These are phyloP conservation scores for Ophion obscuratus DNA, from an alignment of 2,888 invertebrate species.

Conservation along the genomic window DNA sequence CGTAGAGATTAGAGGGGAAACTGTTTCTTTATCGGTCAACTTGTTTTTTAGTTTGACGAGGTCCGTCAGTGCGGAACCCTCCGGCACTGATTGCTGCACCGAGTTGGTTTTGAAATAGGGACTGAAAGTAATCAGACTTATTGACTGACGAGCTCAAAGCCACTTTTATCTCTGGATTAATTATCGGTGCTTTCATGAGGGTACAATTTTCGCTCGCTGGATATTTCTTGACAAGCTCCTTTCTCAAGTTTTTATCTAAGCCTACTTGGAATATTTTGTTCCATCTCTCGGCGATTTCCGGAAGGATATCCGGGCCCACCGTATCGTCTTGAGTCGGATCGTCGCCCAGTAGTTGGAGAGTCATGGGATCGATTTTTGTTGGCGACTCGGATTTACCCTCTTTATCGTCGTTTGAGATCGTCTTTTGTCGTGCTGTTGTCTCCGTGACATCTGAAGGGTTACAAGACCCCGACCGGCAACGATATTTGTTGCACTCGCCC, in stretches of 20 bases:
- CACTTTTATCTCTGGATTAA: not conserved
- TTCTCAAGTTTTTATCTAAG: not conserved
- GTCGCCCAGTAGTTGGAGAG: too few species aligned
- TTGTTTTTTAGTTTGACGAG: not conserved
- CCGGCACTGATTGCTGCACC: not conserved
- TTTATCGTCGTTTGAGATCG: too few species aligned
- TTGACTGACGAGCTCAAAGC: not conserved
- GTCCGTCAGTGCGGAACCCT: not conserved
- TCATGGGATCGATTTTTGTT: too few species aligned
- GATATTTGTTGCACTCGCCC: too few species aligned
- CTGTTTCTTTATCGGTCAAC: not conserved
- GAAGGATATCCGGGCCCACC: not conserved
- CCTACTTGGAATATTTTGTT: not conserved
- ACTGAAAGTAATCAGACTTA: not conserved
- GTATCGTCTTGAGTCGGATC: not conserved
- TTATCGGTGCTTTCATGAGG: not conserved
- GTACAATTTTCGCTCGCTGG: not conserved
- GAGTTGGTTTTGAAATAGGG: not conserved
- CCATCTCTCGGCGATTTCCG: slow-evolving; percentile 15
- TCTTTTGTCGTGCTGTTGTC: too few species aligned
- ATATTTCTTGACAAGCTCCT: slow-evolving; percentile 10
- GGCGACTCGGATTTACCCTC: too few species aligned
- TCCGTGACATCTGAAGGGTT: too few species aligned
- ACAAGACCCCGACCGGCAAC: too few species aligned
- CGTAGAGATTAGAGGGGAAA: not conserved